A percentile compares a stretch with the other conserved stretches of the same genome.
phyloP scores from a whole-genome alignment of 37 sponge, comb jelly and placozoan species.

The Spongilla lacustris region DNA sequence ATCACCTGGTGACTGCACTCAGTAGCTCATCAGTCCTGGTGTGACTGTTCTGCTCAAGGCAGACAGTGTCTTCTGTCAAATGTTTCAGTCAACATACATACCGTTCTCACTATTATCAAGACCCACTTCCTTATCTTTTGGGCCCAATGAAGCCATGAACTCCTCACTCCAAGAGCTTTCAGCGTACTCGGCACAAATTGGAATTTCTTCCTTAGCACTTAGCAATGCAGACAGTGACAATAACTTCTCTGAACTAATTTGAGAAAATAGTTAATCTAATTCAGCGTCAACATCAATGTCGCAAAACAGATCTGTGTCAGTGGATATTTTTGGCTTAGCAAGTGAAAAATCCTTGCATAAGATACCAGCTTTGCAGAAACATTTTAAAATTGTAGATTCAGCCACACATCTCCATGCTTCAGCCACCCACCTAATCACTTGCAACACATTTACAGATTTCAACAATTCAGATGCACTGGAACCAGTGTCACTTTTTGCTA shows the following conservation, averaged over 20 bases:
- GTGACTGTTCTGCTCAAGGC: background rate
- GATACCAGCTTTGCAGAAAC: conserved; percentile 55
- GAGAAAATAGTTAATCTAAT: too few relatives aligned
- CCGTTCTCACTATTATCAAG: background rate
- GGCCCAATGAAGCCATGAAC: background rate
- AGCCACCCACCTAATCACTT: conserved; percentile 60
- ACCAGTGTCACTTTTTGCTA: conserved; percentile 55
- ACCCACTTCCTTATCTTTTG: background rate
- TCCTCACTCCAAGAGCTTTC: conserved; percentile 1
- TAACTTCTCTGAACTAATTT: too few relatives aligned
- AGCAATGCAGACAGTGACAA: too few relatives aligned
- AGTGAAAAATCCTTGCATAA: background rate
- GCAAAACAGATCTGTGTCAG: conserved; percentile 27
- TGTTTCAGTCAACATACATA: background rate
- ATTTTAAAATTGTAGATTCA: conserved; percentile 56
- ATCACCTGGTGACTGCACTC: background rate
- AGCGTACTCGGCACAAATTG: background rate
- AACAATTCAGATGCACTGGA: conserved; percentile 36
- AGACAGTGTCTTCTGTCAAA: background rate
- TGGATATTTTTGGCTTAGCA: background rate
- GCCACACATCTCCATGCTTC: conserved; percentile 61
- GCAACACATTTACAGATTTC: conserved; percentile 65
- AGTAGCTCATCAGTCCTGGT: background rate
- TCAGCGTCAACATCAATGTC: conserved; percentile 21
- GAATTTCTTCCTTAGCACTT: too few relatives aligned